Evolutionary conservation across 1,140 invertebrate species (phyloP).

Genomic region (Hormaphis cornu): DNA sequence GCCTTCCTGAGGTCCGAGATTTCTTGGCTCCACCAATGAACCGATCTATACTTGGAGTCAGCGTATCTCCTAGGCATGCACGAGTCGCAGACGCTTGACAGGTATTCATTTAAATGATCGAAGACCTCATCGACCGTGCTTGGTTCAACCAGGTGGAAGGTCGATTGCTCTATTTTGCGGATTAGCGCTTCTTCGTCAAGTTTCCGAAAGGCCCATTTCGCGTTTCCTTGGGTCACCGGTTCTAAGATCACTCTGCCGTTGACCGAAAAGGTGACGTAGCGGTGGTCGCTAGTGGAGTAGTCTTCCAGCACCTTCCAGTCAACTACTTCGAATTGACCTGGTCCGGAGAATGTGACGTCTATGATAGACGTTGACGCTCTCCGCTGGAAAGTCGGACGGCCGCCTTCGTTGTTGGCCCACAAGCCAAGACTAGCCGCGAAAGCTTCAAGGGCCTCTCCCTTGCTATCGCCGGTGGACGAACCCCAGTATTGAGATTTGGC

Average conservation of each 20-base stretch:
- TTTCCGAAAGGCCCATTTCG: not conserved
- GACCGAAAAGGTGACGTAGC: not conserved
- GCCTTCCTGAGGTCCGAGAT: not conserved
- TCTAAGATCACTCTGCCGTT: not conserved
- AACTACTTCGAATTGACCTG: not conserved
- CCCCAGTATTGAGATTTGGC: not conserved
- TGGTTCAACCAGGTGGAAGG: not conserved
- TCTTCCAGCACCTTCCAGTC: not conserved
- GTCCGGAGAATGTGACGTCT: not conserved
- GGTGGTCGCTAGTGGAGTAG: not conserved
- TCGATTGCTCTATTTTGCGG: not conserved
- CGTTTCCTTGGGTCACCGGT: not conserved
- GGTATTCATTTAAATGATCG: not conserved
- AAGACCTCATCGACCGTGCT: too few species aligned
- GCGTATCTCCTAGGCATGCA: not conserved
- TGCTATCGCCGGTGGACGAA: not conserved
- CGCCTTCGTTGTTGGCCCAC: not conserved
- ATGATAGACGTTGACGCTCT: too few species aligned
- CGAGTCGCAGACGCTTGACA: not conserved
- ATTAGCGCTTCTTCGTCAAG: not conserved
- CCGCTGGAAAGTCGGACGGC: not conserved
- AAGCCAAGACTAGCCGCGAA: not conserved
- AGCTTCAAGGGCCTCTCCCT: not conserved
- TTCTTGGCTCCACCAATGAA: not conserved
- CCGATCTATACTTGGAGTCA: not conserved